These are phyloP conservation scores for Potorous gilbertii DNA, from an alignment of 2,797 vertebrate genomes.

Conservation along the genomic window DNA sequence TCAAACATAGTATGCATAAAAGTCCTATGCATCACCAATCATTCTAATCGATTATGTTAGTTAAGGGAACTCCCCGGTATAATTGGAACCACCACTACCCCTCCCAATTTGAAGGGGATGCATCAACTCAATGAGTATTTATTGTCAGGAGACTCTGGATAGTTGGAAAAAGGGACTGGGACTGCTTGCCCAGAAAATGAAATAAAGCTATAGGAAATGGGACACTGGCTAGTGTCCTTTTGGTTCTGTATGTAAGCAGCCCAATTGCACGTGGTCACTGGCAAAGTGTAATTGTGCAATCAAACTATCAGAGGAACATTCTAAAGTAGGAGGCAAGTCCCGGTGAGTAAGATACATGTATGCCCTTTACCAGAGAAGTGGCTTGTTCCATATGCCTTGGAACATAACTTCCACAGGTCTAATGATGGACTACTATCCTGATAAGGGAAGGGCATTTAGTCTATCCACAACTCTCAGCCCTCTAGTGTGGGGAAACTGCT, in stretches of 20 bases:
- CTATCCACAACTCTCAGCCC: too few species aligned
- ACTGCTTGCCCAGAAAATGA: background rate
- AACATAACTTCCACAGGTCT: too few species aligned
- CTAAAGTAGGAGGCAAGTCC: background rate
- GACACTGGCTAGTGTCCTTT: background rate
- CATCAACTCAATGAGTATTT: background rate
- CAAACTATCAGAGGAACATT: background rate
- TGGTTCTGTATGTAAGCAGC: background rate
- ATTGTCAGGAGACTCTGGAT: background rate
- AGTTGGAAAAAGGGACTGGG: background rate
- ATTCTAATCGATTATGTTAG: background rate
- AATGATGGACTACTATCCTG: too few species aligned
- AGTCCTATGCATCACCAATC: background rate
- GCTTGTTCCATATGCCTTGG: too few species aligned
- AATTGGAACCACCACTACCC: background rate
- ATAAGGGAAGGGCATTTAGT: too few species aligned
- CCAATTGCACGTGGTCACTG: background rate
- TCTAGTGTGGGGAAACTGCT: too few species aligned
- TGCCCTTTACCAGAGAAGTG: background rate
- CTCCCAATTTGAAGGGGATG: background rate
- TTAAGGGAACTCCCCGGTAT: background rate
- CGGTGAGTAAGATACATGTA: background rate
- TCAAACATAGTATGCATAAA: background rate
- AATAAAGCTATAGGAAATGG: background rate
- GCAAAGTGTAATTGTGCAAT: background rate